Percentiles rank a stretch among this genome's conserved stretches.
phyloP scores from a whole-genome alignment of 2,797 vertebrate species.

The Gymnoscopelus braueri region DNA sequence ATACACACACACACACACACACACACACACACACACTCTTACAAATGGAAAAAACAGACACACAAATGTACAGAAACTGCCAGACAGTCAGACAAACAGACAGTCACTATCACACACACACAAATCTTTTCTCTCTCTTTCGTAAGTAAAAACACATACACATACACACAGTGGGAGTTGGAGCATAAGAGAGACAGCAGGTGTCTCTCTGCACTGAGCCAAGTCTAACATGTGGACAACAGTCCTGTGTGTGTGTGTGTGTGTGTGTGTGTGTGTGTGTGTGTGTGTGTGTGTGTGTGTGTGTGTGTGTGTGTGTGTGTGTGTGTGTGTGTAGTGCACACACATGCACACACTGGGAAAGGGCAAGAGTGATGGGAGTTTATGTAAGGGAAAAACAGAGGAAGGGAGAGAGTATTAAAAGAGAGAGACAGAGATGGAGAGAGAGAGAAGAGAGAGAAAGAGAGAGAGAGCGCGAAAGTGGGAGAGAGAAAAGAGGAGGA shows the following conservation, averaged over 20 bases:
- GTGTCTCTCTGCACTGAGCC: constrained; percentile 3
- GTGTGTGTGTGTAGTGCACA: not conserved
- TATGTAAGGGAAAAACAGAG: not conserved
- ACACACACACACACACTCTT: too few species aligned
- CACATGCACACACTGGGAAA: not conserved
- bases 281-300: constrained; percentile 1
- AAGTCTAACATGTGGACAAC: constrained; percentile 14
- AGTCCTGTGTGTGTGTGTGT: not conserved
- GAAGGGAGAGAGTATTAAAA: not conserved
- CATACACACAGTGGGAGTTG: not conserved
- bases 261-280: not conserved
- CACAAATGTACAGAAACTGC: not conserved
- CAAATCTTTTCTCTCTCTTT: not conserved
- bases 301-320: constrained; percentile 8
- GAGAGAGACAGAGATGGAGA: not conserved
- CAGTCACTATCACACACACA: constrained; percentile 4
- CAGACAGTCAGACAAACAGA: not conserved
- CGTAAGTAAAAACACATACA: not conserved
- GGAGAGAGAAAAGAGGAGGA: not conserved
- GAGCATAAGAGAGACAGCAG: not conserved
- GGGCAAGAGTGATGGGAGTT: not conserved
- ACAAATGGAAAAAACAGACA: not conserved
- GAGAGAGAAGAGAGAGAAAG: too few species aligned
- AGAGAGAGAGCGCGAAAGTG: not conserved
- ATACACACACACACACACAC: too few species aligned